These are phyloP conservation scores for Tychaedon coryphoeus DNA, from an alignment of 2,113 vertebrate species.

Conservation along the genomic window DNA sequence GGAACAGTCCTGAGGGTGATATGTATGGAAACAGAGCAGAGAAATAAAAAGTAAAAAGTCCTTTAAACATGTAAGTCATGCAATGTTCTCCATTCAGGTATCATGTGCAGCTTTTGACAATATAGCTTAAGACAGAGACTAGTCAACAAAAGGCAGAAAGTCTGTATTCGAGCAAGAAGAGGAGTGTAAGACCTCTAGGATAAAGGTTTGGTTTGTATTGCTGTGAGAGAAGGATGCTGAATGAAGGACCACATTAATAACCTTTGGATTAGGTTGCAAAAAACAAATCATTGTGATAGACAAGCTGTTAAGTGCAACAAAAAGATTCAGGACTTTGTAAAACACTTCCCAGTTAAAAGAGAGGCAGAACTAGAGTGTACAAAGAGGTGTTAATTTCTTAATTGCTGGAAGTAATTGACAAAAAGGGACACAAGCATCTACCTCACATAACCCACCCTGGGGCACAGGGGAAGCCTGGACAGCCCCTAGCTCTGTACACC, in stretches of 20 bases:
- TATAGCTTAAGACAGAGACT: neutral
- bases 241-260: neutral
- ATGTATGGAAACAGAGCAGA: neutral
- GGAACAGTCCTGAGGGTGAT: neutral
- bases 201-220: neutral
- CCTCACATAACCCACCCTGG: accelerated
- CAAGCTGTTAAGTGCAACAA: neutral
- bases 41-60: neutral
- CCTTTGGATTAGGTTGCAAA: neutral
- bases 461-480: neutral
- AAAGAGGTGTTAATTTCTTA: neutral
- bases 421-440: neutral
- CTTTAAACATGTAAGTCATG: neutral
- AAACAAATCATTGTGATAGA: neutral
- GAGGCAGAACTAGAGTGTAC: neutral
- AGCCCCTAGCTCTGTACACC: neutral
- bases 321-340: neutral
- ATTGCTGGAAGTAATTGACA: neutral
- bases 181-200: neutral
- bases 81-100: neutral
- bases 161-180: neutral
- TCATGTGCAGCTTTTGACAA: neutral
- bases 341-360: neutral
- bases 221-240: neutral
- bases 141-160: neutral